phyloP scores from a whole-genome alignment of 2,888 invertebrate species.

The Ennomos erosarius region DNA sequence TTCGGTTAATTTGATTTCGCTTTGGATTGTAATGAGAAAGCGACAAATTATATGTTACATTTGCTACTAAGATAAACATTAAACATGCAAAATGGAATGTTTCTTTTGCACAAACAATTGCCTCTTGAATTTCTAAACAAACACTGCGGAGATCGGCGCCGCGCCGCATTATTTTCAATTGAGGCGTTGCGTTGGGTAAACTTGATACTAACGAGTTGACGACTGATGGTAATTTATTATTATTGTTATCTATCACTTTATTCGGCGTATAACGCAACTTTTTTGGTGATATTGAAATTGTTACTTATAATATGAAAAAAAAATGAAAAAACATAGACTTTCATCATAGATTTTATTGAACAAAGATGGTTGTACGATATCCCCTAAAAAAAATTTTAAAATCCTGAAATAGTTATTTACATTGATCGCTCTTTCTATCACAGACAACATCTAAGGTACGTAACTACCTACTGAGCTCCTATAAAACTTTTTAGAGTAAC shows the following conservation, averaged over 20 bases:
- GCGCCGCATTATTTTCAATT: conserved; percentile 37
- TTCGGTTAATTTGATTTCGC: conserved; percentile 38
- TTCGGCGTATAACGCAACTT: not conserved
- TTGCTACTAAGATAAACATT: conserved; percentile 46
- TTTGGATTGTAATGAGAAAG: conserved; percentile 51
- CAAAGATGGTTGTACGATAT: too few relatives aligned
- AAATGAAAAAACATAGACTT: too few relatives aligned
- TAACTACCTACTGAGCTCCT: too few relatives aligned
- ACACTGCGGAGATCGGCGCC: conserved; percentile 41
- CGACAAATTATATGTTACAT: conserved; percentile 49
- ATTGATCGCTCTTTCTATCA: too few relatives aligned
- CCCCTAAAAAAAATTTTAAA: too few relatives aligned
- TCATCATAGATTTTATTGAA: too few relatives aligned
- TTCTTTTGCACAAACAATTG: conserved; percentile 44
- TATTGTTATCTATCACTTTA: too few relatives aligned
- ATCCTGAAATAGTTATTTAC: too few relatives aligned
- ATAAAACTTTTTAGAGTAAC: too few relatives aligned
- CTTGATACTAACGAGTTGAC: conserved; percentile 4
- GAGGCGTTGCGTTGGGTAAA: conserved; percentile 26
- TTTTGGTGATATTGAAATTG: not conserved
- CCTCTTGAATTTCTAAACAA: conserved; percentile 52
- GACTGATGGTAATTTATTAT: conserved; percentile 26
- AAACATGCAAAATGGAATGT: conserved; percentile 46
- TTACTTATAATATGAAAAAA: too few relatives aligned
- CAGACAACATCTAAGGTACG: too few relatives aligned